phyloP scores from a whole-genome alignment of 2,113 vertebrate species.

The Emydocephalus ijimae region DNA sequence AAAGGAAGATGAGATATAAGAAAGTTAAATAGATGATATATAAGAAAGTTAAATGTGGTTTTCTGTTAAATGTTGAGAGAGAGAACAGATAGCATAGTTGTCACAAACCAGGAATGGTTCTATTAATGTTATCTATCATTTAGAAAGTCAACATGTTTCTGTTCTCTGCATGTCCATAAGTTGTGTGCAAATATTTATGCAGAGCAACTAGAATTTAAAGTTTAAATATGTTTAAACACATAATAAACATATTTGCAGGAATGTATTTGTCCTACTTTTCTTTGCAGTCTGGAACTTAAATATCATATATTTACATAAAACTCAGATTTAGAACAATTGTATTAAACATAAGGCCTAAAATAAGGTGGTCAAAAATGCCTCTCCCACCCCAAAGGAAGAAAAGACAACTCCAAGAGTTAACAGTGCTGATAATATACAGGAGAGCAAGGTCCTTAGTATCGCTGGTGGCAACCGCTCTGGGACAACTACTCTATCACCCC shows the following conservation, averaged over 20 bases:
- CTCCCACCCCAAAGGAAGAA: neutral
- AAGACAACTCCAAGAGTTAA: neutral
- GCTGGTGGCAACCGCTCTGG: too few relatives aligned
- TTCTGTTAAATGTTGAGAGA: neutral
- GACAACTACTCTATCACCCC: too few relatives aligned
- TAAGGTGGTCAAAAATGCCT: neutral
- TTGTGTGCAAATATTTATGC: constrained; percentile 5
- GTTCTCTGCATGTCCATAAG: neutral
- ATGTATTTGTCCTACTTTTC: neutral
- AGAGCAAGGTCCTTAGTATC: too few relatives aligned
- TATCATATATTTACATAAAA: neutral
- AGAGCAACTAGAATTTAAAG: neutral
- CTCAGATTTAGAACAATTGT: neutral
- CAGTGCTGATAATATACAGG: neutral
- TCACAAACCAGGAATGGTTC: neutral
- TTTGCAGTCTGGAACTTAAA: neutral
- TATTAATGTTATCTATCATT: neutral
- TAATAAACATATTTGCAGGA: neutral
- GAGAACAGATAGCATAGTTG: neutral
- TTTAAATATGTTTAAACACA: neutral
- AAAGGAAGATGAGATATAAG: neutral
- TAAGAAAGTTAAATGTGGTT: neutral
- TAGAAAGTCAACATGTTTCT: neutral
- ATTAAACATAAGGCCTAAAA: neutral
- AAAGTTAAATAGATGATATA: neutral